Evolutionary conservation across 2,797 vertebrate genomes (phyloP), one percentile per base, ranked within the genome.

Genomic region (Sebastes steindachneri): DNA sequence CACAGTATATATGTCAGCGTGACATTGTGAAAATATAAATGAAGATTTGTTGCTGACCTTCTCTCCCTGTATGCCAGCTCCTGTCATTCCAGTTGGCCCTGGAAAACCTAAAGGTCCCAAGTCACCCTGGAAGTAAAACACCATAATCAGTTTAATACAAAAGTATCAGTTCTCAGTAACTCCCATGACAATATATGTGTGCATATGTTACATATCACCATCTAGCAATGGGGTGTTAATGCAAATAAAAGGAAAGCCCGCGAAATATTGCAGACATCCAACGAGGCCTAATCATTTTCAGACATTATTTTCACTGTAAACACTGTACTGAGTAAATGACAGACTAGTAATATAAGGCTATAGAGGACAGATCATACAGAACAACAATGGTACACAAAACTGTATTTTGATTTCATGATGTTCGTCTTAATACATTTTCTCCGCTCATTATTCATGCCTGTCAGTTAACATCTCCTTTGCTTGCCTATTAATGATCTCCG

Each of bases 11-110:
- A 15, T 57, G 2, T 60, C 6, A 65, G 9, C 53, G 17, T 41
- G 23, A 28, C 23, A 29, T 54, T 14, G 19, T 26, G 5, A 23
- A 80, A 25, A 62, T 67, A 69, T 10, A 23, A 21, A 55, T 68
- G 3, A 71, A 28, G 29, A 29, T 5, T 51, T 58, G 65, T 29
- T 59, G 9, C 79, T 77, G 84, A 97, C 96, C 96, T 97, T 98
- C 77, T 98, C 96, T 88, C 97, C 96, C 86, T 97, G 96, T 86
- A 97, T 96, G 85, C 96, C 97, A 80, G 86, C 86, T 76, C 96
- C 96, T 85, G 95, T 85, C 62, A 92, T 93, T 80, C 97, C 97
- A 91, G 86, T 59, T 82, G 90, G 94, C 12, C 97, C 97, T 4
- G 95, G 91, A 85, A 91, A 91, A 85, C 97, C 97, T 85, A 94